Evolutionary conservation across 1,140 invertebrate species (phyloP), one percentile per base, ranked within the genome.

Genomic region (Drosophila repletoides): DNA sequence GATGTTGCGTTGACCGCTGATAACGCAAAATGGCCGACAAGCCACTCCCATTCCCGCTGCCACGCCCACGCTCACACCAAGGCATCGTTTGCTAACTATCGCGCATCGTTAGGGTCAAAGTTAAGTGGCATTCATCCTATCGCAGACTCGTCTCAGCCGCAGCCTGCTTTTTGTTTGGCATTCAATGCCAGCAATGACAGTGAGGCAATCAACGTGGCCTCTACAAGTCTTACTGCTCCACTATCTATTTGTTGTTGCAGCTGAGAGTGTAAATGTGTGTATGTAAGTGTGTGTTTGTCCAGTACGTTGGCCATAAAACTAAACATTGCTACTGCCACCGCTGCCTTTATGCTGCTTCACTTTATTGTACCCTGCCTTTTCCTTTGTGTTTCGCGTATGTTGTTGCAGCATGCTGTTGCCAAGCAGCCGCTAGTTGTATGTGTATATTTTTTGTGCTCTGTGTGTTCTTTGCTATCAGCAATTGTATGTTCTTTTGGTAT

Each of bases 91-190:
- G 49, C 56, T 59, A 72, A 66, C 79, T 75, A 86, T 74, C 55
- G 61, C 71, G 66, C 58, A 58, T 84, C 79, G 79, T 86, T 83
- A 68, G 79, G 74, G 79, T 63, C 79, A 84, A 79, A 79, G 79
- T 64, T 83, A 79, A 79, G 75, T 83, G 79, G 58, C 74, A 70
- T 70, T 45, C 77, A 83, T 59, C 55, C 49, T 56, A 36, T 24
- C 49, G 48, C 40, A 43, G 36, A 38, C 43, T 33, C 19, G 10
- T 15, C 28, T 29, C 10, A 22, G 24, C 41, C 3, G 36, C 21
- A 40, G 38, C n/a, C 28, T 63, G 79, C 60, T 84, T 83, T 74
- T 64, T 77, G 79, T 75, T 67, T n/a, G n/a, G n/a, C n/a, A n/a
- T n/a, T 22, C 26, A 34, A 38, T 58, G 52, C 53, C 40, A 36